Conservation (phyloP, 2,888 invertebrate genomes). For the Limenitis camilla region DNA sequence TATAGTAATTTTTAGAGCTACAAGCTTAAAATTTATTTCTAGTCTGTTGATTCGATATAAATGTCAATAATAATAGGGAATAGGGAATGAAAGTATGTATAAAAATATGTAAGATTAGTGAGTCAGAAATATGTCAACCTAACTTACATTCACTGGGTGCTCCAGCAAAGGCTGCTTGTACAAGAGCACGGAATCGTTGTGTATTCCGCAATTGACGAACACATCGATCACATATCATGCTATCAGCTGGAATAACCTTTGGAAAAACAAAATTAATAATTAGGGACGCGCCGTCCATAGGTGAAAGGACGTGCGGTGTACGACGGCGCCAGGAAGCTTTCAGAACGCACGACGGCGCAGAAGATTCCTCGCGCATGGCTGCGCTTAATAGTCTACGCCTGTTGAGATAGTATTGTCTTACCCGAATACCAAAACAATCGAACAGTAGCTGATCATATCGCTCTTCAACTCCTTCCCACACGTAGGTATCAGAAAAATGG, state of each 20-base stretch:
- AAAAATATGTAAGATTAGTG: too few species aligned
- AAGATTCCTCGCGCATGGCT: too few species aligned
- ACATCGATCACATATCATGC: slow-evolving; percentile 44
- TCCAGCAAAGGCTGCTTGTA: slow-evolving; percentile 39
- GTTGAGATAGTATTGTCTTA: too few species aligned
- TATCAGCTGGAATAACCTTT: slow-evolving; percentile 36
- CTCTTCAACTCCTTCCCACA: slow-evolving; percentile 39
- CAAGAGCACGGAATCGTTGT: slow-evolving; percentile 36
- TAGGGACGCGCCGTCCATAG: not conserved
- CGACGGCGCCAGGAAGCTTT: too few species aligned
- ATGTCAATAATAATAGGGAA: too few species aligned
- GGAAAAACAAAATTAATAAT: not conserved
- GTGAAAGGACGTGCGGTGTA: slow-evolving; percentile 2
- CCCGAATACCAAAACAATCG: slow-evolving; percentile 43
- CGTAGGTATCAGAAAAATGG: slow-evolving; percentile 33
- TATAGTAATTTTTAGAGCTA: too few species aligned
- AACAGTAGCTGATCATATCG: slow-evolving; percentile 38
- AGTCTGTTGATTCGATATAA: too few species aligned
- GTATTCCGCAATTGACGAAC: slow-evolving; percentile 36
- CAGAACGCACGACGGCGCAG: too few species aligned
- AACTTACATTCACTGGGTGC: slow-evolving; percentile 32
- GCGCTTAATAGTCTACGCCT: too few species aligned
- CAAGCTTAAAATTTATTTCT: too few species aligned
- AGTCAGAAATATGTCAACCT: too few species aligned
- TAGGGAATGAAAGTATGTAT: too few species aligned